phyloP scores from a whole-genome alignment of 37 sponge, comb jelly and placozoan genomes.

The Spongilla lacustris region DNA sequence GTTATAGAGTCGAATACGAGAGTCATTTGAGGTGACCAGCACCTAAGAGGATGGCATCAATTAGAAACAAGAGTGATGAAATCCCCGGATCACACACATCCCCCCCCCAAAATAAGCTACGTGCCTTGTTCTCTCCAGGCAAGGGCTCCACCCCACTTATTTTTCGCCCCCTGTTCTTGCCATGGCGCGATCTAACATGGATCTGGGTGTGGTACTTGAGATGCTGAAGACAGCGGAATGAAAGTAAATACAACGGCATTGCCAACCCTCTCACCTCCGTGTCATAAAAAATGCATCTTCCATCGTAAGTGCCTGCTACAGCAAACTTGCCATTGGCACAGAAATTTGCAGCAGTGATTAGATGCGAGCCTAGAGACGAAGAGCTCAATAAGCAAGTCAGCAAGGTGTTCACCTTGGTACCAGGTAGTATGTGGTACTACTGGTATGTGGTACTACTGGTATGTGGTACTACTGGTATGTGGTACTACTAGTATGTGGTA shows the following conservation, averaged over 20 bases:
- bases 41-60: constrained; percentile 43
- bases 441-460: too few species aligned
- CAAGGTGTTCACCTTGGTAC: too few species aligned
- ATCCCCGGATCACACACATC: background rate
- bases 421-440: too few species aligned
- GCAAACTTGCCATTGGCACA: constrained; percentile 91
- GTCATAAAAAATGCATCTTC: constrained; percentile 93
- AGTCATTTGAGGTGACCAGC: constrained; percentile 95
- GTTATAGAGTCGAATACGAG: constrained; percentile 91
- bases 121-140: constrained; percentile 89
- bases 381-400: too few species aligned
- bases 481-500: too few species aligned
- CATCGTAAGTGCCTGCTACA: constrained; percentile 96
- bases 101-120: background rate
- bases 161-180: constrained; percentile 91
- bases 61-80: background rate
- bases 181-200: constrained; percentile 88
- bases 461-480: too few species aligned
- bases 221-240: constrained; percentile 47
- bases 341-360: constrained; percentile 96
- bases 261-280: constrained; percentile 79
- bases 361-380: constrained; percentile 60
- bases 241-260: too few species aligned
- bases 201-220: constrained; percentile 98
- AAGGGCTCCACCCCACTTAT: constrained; percentile 93